phyloP scores from a whole-genome alignment of 2,888 invertebrate genomes.

The Apeira syringaria region DNA sequence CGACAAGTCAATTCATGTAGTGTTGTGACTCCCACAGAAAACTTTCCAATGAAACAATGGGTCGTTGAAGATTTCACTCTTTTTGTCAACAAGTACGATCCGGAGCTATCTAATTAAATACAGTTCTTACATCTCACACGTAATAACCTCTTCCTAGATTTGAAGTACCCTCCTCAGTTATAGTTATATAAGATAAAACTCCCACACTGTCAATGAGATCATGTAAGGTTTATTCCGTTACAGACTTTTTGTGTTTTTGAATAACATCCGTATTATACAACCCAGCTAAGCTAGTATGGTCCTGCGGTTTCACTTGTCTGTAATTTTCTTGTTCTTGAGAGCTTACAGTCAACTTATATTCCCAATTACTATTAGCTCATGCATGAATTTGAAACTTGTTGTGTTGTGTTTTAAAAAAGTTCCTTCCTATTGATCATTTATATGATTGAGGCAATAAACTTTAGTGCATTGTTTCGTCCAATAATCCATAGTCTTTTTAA shows the following conservation, averaged over 20 bases:
- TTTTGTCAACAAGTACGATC: constrained; percentile 68
- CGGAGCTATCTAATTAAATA: constrained; percentile 57
- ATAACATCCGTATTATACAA: constrained; percentile 23
- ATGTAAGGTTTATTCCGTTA: constrained; percentile 24
- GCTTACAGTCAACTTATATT: too few species aligned
- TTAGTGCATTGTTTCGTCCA: too few species aligned
- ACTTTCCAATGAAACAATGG: constrained; percentile 75
- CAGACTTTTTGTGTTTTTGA: constrained; percentile 24
- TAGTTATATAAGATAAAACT: constrained; percentile 43
- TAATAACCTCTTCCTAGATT: constrained; percentile 59
- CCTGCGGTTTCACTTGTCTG: too few species aligned
- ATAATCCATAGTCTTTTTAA: too few species aligned
- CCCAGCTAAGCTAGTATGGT: too few species aligned
- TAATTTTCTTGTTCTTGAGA: too few species aligned
- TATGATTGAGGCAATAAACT: too few species aligned
- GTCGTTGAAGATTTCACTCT: constrained; percentile 75
- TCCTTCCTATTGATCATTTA: too few species aligned
- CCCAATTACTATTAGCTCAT: too few species aligned
- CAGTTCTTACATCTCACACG: constrained; percentile 32
- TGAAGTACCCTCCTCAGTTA: constrained; percentile 37
- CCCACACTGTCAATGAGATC: constrained; percentile 37
- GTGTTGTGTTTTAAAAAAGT: too few species aligned
- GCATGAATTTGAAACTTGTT: too few species aligned
- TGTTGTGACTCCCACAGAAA: constrained; percentile 62
- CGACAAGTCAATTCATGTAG: constrained; percentile 47